These are phyloP conservation scores for Semicossyphus pulcher DNA, from an alignment of 2,113 vertebrate species.

Conservation along the genomic window DNA sequence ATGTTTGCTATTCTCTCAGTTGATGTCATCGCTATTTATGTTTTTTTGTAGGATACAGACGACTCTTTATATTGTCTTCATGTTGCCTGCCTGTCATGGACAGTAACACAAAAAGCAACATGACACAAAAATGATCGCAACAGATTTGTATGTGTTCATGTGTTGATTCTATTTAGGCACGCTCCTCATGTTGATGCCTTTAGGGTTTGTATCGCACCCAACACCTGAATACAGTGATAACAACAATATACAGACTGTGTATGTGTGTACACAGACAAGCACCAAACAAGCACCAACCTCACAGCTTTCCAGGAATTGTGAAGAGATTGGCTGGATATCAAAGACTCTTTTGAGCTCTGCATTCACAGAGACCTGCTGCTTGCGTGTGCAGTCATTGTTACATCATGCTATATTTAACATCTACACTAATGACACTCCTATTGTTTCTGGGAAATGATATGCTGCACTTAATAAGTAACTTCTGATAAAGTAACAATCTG, in stretches of 20 bases:
- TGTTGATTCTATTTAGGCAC: conserved; percentile 13
- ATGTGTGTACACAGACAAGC: not conserved
- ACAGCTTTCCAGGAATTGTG: conserved; percentile 2
- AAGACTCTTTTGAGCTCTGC: conserved; percentile 18
- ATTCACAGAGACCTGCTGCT: conserved; percentile 4
- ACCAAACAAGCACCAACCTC: not conserved
- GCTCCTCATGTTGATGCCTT: conserved; percentile 6
- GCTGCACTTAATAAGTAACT: no score
- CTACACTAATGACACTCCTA: not conserved
- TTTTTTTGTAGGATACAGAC: not conserved
- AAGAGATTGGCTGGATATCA: conserved; percentile 7
- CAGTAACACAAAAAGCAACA: not conserved
- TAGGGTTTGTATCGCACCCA: conserved; percentile 1
- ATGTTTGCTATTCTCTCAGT: not conserved
- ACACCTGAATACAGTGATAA: not conserved
- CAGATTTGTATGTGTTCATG: not conserved
- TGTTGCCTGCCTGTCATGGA: not conserved
- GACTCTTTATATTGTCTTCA: not conserved
- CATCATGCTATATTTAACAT: not conserved
- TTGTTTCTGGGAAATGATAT: no score
- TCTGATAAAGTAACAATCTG: no score
- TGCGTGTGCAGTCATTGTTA: not conserved
- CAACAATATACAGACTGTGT: not conserved
- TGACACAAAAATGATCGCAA: not conserved
- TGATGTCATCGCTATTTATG: conserved; percentile 10